Evolutionary conservation across 30 jellyfish, hydroid and myxozoan species (phyloP), one percentile per base, ranked within the genome.

Genomic region (Mastigias papua): DNA sequence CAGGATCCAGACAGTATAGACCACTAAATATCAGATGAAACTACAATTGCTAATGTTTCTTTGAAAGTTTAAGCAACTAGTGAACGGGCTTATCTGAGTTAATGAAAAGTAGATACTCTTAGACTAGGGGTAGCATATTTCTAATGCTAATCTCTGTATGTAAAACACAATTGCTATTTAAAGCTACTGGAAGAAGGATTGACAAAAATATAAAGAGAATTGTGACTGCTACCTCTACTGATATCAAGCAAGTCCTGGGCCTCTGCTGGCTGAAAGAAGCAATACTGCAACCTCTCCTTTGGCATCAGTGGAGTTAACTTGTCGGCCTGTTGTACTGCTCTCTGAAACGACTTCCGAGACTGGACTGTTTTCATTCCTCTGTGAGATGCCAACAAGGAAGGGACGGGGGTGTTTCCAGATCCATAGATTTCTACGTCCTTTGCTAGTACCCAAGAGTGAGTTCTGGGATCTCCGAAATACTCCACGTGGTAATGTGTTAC

Each of bases 401-500:
- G 96, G 42, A 81, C 37, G 0, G 94, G 94, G 17, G 94, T 89
- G 32, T 70, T 86, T 17, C 89, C 94, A 13, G 89, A 73, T 27
- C 88, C 94, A 65, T 86, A 86, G 29, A 76, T 65, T 62, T 73
- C 94, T 23, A 86, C 89, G 57, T 86, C 70, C 77, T 35, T 86
- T 15, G 94, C 94, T 50, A 34, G 84, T 9, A 73, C 67, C 94
- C 94, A 86, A 74, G 94, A 86, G 32, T 86, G 94, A 48, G 94
- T 70, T 28, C 94, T 62, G 21, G 94, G 94, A n/a, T 64, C 84
- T 13, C 94, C 94, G 73, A 86, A 76, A 37, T 86, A 86, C 78
- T 86, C 94, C 42, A 86, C 94, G 63, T 86, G 94, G 35, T 86
- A 86, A 48, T 86, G 83, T 31, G 75, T 76, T 48, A 86, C 58